These are phyloP conservation scores for Cephus cinctus DNA, from an alignment of 1,140 invertebrate species.

Conservation along the genomic window DNA sequence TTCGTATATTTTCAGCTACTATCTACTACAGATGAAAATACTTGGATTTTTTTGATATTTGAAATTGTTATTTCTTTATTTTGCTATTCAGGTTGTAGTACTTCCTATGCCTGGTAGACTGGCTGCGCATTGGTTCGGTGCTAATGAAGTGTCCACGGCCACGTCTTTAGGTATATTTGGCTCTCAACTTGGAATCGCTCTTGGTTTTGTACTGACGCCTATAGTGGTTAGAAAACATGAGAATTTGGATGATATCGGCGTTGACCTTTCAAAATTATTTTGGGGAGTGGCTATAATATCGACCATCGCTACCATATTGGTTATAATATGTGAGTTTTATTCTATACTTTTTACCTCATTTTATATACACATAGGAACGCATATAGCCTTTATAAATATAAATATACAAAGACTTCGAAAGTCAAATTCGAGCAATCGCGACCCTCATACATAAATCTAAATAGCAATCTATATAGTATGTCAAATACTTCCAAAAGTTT, in stretches of 20 bases:
- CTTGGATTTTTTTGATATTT: background rate
- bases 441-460: too few relatives aligned
- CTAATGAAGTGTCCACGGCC: slow-evolving; percentile 67
- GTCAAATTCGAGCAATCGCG: too few relatives aligned
- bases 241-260: slow-evolving; percentile 39
- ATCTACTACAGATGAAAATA: slow-evolving; percentile 62
- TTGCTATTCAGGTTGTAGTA: slow-evolving; percentile 65
- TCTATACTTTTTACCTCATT: background rate
- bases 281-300: slow-evolving; percentile 58
- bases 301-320: slow-evolving; percentile 57
- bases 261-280: slow-evolving; percentile 38
- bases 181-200: slow-evolving; percentile 63
- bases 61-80: background rate
- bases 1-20: slow-evolving; percentile 67
- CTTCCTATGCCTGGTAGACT: slow-evolving; percentile 67
- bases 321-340: slow-evolving; percentile 60
- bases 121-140: slow-evolving; percentile 71
- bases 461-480: too few relatives aligned
- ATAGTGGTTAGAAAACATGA: slow-evolving; percentile 44
- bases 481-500: too few relatives aligned
- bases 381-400: too few relatives aligned
- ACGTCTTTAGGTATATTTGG: slow-evolving; percentile 76
- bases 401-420: too few relatives aligned
- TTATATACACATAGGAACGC: background rate
- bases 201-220: slow-evolving; percentile 42